A percentile compares a stretch with the other conserved stretches of the same genome.
Evolutionary conservation across 2,797 vertebrate genomes (phyloP).

Genomic region (Mus minutoides): DNA sequence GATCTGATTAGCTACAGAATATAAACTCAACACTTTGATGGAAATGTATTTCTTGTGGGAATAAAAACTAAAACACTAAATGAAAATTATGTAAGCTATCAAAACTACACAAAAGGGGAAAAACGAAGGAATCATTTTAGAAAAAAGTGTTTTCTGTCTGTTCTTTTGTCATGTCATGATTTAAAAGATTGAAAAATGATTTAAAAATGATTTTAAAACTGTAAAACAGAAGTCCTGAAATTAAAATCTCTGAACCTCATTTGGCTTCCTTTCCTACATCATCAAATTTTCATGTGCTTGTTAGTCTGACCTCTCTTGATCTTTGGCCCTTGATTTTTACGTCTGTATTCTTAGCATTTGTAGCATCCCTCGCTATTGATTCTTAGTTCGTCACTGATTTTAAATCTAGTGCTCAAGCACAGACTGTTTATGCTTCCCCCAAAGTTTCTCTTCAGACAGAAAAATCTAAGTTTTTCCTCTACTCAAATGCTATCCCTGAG

Average conservation of each 20-base stretch:
- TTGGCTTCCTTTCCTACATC: neutral
- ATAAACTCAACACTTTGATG: neutral
- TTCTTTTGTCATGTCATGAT: neutral
- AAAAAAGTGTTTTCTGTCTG: conserved; percentile 26
- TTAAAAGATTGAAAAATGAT: conserved; percentile 1
- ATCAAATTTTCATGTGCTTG: neutral
- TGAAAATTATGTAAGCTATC: conserved; percentile 19
- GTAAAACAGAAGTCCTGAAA: neutral
- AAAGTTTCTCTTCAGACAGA: neutral
- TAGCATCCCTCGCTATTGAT: neutral
- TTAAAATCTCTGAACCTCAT: neutral
- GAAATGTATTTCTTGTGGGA: neutral
- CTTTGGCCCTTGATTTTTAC: neutral
- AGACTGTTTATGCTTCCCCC: neutral
- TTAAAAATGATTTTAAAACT: conserved; percentile 37
- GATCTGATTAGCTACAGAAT: neutral
- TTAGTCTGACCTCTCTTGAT: neutral
- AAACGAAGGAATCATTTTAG: neutral
- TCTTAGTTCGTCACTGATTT: neutral
- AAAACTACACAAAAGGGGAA: neutral
- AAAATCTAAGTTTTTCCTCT: neutral
- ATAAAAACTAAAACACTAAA: neutral
- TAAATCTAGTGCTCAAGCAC: neutral
- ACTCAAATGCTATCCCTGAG: neutral
- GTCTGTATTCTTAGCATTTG: neutral